These are phyloP conservation scores for Chromis chromis DNA, from an alignment of 2,797 vertebrate genomes.

Conservation along the genomic window DNA sequence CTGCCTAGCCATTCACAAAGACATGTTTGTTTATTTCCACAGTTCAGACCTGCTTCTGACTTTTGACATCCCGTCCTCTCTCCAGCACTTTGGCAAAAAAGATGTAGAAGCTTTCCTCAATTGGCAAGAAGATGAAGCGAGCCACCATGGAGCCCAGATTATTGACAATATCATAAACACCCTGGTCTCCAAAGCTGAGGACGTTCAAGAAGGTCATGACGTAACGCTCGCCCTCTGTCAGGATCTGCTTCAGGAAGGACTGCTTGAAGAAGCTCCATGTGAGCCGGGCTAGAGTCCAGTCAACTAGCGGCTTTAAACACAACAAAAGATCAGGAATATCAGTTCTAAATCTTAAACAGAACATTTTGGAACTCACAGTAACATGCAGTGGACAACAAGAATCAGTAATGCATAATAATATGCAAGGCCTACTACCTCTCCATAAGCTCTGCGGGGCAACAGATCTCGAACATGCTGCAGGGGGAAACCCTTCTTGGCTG, in stretches of 20 bases:
- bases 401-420: neutral
- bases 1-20: neutral
- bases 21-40: neutral
- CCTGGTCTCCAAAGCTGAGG: conserved; percentile 97
- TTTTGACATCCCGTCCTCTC: conserved; percentile 86
- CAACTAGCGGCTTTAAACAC: conserved; percentile 85
- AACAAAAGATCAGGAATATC: conserved; percentile 13
- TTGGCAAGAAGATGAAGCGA: conserved; percentile 94
- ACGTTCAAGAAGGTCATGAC: conserved; percentile 99
- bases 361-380: neutral
- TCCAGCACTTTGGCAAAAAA: conserved; percentile 96
- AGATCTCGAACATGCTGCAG: conserved; percentile 85
- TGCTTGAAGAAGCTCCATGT: conserved; percentile 99
- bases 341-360: neutral
- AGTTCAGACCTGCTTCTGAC: conserved; percentile 89
- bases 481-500: conserved; percentile 88
- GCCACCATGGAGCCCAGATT: conserved; percentile 98
- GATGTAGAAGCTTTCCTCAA: conserved; percentile 98
- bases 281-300: conserved; percentile 90
- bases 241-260: conserved; percentile 97
- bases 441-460: conserved; percentile 83
- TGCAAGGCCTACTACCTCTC: conserved; percentile 80
- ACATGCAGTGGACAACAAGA: conserved; percentile 6
- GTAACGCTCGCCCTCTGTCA: conserved; percentile 97
- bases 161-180: conserved; percentile 95